phyloP scores from a whole-genome alignment of 2,888 invertebrate genomes.

The Argyra leucocephala region DNA sequence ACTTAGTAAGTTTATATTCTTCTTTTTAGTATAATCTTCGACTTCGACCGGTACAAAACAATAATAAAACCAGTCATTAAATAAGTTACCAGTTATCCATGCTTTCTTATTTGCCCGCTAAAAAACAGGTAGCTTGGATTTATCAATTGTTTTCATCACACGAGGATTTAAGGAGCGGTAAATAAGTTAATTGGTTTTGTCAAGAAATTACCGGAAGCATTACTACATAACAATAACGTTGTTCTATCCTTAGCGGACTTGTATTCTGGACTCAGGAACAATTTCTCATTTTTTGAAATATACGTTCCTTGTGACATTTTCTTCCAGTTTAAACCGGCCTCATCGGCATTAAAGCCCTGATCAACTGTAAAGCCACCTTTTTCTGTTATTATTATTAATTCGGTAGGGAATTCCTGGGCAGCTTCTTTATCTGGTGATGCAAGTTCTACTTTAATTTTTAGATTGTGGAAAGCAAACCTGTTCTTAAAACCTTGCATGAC shows the following conservation, averaged over 20 bases:
- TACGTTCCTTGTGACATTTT: slow-evolving; percentile 25
- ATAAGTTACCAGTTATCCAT: slow-evolving; percentile 26
- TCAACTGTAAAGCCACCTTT: slow-evolving; percentile 14
- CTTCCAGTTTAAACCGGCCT: slow-evolving; percentile 25
- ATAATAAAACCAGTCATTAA: slow-evolving; percentile 13
- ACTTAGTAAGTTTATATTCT: background rate
- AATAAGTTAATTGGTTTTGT: slow-evolving; percentile 32
- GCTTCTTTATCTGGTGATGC: slow-evolving; percentile 21
- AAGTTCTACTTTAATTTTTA: slow-evolving; percentile 23
- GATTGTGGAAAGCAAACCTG: slow-evolving; percentile 21
- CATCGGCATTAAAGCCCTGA: slow-evolving; percentile 25
- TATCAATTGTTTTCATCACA: slow-evolving; percentile 26
- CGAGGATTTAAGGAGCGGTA: slow-evolving; percentile 31
- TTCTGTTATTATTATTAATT: slow-evolving; percentile 18
- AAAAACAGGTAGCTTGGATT: slow-evolving; percentile 27
- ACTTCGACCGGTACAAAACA: slow-evolving; percentile 2
- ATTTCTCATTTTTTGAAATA: slow-evolving; percentile 19
- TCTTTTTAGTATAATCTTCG: background rate
- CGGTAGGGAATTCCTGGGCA: slow-evolving; percentile 19
- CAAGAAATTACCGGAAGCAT: slow-evolving; percentile 26
- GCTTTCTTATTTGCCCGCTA: slow-evolving; percentile 29
- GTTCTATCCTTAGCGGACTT: slow-evolving; percentile 26
- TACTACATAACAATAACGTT: slow-evolving; percentile 25
- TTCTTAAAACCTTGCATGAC: slow-evolving; percentile 24
- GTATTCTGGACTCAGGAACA: slow-evolving; percentile 16